Evolutionary conservation across 2,113 vertebrate genomes (phyloP), one percentile per base, ranked within the genome.

Genomic region (Halichoerus grypus): DNA sequence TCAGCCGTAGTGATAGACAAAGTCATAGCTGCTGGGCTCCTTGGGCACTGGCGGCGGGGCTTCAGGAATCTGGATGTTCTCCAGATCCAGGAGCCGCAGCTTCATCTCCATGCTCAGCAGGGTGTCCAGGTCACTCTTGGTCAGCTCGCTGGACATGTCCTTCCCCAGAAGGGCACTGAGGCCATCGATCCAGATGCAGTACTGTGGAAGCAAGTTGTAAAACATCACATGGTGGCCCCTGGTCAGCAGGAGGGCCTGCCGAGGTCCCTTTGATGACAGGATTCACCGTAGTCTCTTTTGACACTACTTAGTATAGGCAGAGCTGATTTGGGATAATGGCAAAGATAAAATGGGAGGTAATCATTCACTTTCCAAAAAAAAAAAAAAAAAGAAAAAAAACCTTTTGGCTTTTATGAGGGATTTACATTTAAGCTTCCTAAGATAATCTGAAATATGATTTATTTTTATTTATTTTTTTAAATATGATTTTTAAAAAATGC

Each of bases 101-200:
- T 99, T 99, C 99, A 99, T 99, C 98, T 99, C 99, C 99, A 99
- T 99, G 98, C 99, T 99, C 97, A 99, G 99, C 97, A 99, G 98
- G 0, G 99, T 99, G 98, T 99, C 99, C 91, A 99, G 99, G 99
- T 99, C 99, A 3, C 99, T 99, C 97, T 99, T 99, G 3, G 99
- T 99, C 98, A 99, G 99, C 98, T 99, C 99, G 0, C 99, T 99
- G 98, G 99, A 99, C 99, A 99, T 99, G 98, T 99, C 99, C 98
- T 99, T 99, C 86, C 99, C 99, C 98, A 99, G 97, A 53, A 99
- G 99, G 21, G 99, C 99, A 0, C 99, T 99, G 46, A 99, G 99
- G 59, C 99, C 99, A 0, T 99, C 99, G 0, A 99, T 99, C 99
- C 99, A 99, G 99, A 99, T 99, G 98, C 99, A 99, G 98, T 99